Evolutionary conservation across 1,140 invertebrate genomes (phyloP).

Genomic region (Drosophila biarmipes): DNA sequence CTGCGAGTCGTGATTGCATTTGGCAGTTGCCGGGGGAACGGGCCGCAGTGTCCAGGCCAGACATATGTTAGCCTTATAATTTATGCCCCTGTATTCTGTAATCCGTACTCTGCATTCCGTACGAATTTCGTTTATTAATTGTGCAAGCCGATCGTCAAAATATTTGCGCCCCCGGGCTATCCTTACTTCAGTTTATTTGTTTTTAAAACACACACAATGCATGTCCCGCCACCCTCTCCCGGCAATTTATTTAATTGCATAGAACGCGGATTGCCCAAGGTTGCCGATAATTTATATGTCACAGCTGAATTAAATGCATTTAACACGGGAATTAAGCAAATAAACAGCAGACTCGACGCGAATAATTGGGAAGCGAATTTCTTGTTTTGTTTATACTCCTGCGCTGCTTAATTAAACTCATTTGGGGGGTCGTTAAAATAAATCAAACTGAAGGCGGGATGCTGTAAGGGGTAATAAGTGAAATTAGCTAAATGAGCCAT

Average conservation of each 20-base stretch:
- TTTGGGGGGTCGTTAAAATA: conserved; percentile 69
- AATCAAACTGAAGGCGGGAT: conserved; percentile 46
- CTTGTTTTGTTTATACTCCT: conserved; percentile 35
- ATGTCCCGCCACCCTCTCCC: not conserved
- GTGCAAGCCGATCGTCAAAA: conserved; percentile 59
- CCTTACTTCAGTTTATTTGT: conserved; percentile 52
- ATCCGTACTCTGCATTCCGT: conserved; percentile 54
- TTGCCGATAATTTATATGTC: conserved; percentile 80
- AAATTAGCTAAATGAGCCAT: conserved; percentile 62
- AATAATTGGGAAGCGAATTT: conserved; percentile 52
- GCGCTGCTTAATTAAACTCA: conserved; percentile 69
- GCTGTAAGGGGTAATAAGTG: conserved; percentile 43
- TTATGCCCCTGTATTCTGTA: conserved; percentile 65
- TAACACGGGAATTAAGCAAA: conserved; percentile 63
- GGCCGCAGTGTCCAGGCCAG: conserved; percentile 44
- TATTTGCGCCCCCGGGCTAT: conserved; percentile 28
- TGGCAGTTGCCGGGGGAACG: conserved; percentile 25
- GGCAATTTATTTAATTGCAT: conserved; percentile 77
- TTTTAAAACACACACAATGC: conserved; percentile 32
- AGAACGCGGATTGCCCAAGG: conserved; percentile 70
- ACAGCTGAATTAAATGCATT: conserved; percentile 74
- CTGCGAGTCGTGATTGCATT: conserved; percentile 75
- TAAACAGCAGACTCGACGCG: conserved; percentile 34
- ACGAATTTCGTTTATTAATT: conserved; percentile 79
- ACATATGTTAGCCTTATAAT: conserved; percentile 80